phyloP scores from a whole-genome alignment of 2,113 vertebrate genomes.

The Gadus macrocephalus region DNA sequence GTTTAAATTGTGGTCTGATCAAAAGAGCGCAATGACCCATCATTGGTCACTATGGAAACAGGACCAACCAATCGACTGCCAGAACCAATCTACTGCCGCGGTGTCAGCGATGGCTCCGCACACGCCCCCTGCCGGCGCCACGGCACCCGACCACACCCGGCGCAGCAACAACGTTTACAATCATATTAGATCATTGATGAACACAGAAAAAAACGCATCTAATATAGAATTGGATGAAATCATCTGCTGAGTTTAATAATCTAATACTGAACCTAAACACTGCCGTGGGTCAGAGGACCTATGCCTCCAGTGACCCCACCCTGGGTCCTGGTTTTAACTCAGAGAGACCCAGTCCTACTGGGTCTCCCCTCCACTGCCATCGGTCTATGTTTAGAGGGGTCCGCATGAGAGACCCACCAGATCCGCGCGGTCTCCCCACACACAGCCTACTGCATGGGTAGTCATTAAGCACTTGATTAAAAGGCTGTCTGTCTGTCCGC shows the following conservation, averaged over 20 bases:
- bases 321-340: slow-evolving; percentile 15
- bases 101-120: slow-evolving; percentile 33
- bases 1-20: neutral
- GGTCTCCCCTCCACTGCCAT: neutral
- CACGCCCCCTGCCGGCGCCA: slow-evolving; percentile 30
- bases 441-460: too few species aligned
- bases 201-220: too few species aligned
- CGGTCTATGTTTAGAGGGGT: too few species aligned
- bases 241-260: too few species aligned
- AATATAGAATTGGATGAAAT: neutral
- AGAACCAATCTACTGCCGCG: slow-evolving; percentile 29
- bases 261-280: slow-evolving; percentile 19
- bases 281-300: slow-evolving; percentile 9
- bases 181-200: neutral
- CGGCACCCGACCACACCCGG: too few species aligned
- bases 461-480: too few species aligned
- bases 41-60: slow-evolving; percentile 9
- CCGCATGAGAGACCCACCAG: too few species aligned
- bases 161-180: neutral
- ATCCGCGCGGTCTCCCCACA: too few species aligned
- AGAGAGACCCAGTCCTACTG: slow-evolving; percentile 8
- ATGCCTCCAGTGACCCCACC: neutral
- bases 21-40: slow-evolving; percentile 8
- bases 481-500: too few species aligned
- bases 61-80: neutral